Evolutionary conservation across 2,113 vertebrate species (phyloP), one percentile per base, ranked within the genome.

Genomic region (Neogale vison): DNA sequence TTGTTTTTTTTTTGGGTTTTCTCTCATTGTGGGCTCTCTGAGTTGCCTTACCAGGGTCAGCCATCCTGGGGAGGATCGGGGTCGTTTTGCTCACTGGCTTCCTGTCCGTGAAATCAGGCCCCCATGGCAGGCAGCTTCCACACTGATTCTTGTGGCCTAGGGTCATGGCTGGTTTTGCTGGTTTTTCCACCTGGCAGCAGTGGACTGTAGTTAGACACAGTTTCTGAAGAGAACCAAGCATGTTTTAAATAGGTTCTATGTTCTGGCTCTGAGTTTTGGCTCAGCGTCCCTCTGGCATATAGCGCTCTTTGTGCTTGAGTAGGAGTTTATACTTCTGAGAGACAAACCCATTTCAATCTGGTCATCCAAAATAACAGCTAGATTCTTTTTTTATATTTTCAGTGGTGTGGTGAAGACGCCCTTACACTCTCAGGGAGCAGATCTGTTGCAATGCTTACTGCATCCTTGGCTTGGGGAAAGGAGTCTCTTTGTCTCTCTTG

Each of bases 1-100:
- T 65, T 97, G 96, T 98, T 98, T 97, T 98, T 98, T 97, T 77
- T 97, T 94, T 96, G 96, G 96, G 29, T 97, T 98, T 98, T 97
- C 90, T 85, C 83, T 98, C 52, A 97, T 31, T 92, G 90, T 96
- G 77, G 74, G 82, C 69, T 96, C 98, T 98, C 93, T 83, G 72
- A 92, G 59, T 84, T 95, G 82, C 96, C 97, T 94, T 96, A 87
- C 92, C 92, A 79, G 97, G 98, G 93, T 96, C 96, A 98, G 52
- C 86, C 96, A 47, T 96, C 96, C 97, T 74, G 67, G 94, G 93
- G 97, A 90, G 82, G 95, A 81, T 47, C 91, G 52, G 82, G 71
- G 69, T 88, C 97, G 94, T 97, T 98, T 98, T 98, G 61, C 95
- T 98, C 63, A 9, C 97, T 88, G 36, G 96, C 98, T 98, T 98